phyloP scores from a whole-genome alignment of 2,797 vertebrate genomes.

The Ciconia nigra region DNA sequence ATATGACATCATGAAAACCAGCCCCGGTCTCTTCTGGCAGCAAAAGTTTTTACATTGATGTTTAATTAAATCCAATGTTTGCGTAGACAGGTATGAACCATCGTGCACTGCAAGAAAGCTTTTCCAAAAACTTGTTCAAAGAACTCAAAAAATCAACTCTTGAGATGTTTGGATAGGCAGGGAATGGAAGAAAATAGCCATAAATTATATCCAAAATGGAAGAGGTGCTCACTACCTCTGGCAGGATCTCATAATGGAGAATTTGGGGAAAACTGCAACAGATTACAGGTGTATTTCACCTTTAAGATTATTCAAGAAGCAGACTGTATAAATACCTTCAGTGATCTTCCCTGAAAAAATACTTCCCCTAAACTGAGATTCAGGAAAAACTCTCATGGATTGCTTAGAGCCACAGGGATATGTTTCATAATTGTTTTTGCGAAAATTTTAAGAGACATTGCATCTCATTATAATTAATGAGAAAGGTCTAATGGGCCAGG shows the following conservation, averaged over 20 bases:
- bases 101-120: not conserved
- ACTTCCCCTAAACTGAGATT: not conserved
- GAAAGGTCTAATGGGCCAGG: not conserved
- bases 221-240: not conserved
- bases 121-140: not conserved
- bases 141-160: not conserved
- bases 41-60: not conserved
- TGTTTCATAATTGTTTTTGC: not conserved
- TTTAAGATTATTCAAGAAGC: not conserved
- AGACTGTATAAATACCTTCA: not conserved
- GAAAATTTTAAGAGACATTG: not conserved
- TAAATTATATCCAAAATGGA: not conserved
- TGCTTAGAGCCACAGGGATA: not conserved
- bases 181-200: not conserved
- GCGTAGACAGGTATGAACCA: not conserved
- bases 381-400: not conserved
- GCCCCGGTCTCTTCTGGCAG: not conserved
- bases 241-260: not conserved
- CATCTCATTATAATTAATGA: not conserved
- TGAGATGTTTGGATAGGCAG: not conserved
- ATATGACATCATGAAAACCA: not conserved
- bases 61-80: not conserved
- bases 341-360: not conserved
- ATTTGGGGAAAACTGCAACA: not conserved
- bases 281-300: not conserved